phyloP scores from a whole-genome alignment of 2,888 invertebrate genomes.

The Ctena decussata region DNA sequence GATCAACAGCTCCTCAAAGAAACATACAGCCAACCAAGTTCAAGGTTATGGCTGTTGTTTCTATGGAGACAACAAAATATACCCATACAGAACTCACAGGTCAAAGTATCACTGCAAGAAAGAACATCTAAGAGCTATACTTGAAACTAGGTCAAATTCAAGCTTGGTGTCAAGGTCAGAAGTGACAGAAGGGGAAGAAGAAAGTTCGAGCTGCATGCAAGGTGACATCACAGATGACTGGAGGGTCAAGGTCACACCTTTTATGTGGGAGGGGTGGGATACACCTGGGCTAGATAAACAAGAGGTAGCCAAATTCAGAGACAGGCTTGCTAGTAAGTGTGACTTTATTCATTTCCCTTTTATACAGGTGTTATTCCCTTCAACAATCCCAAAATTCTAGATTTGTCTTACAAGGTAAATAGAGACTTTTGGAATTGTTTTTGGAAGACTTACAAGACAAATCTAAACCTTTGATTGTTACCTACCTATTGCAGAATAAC shows the following conservation, averaged over 20 bases:
- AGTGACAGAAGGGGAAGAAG: constrained; percentile 32
- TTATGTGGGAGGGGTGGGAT: constrained; percentile 57
- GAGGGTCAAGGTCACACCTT: constrained; percentile 58
- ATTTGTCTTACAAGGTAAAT: too few species aligned
- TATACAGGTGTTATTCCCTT: too few species aligned
- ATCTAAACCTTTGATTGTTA: too few species aligned
- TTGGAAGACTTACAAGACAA: too few species aligned
- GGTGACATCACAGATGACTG: constrained; percentile 56
- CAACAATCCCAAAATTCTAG: too few species aligned
- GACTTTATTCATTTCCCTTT: too few species aligned
- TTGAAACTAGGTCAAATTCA: constrained; percentile 15
- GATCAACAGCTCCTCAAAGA: too few species aligned
- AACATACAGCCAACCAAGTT: constrained; percentile 19
- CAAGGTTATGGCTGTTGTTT: constrained; percentile 60
- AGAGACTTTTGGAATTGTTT: too few species aligned
- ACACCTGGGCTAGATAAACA: constrained; percentile 41
- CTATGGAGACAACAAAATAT: constrained; percentile 52
- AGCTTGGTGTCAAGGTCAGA: constrained; percentile 47
- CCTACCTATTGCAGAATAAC: too few species aligned
- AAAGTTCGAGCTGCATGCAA: constrained; percentile 23
- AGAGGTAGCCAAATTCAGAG: constrained; percentile 9
- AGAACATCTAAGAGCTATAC: not conserved
- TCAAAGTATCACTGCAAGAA: constrained; percentile 11
- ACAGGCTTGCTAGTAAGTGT: not conserved
- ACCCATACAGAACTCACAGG: constrained; percentile 43